Base-by-base conservation (phyloP, 2,888 invertebrate genomes). In the Drosophila tripunctata region DNA sequence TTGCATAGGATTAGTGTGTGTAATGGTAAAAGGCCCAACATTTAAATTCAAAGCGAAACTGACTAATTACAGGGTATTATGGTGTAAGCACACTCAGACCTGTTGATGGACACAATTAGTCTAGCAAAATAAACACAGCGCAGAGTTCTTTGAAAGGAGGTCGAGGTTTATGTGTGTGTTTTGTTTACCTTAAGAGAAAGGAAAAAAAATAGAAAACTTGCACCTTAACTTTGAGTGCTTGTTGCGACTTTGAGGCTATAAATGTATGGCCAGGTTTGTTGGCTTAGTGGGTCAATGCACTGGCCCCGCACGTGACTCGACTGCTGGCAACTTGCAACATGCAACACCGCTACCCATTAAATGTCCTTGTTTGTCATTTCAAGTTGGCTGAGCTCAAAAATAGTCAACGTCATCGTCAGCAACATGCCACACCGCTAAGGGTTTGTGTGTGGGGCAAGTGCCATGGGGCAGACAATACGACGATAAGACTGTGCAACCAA, bases 281-380 rank as follows among this genome's bases (percentile, higher is more conserved):
- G 48, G 33, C 44, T 58, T 64, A 56, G 50, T 75, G 68, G 86
- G 83, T 85, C 78, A 87, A 69, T 80, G 76, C 48, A 71, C 79
- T 63, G 67, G 41, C 70, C 66, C 67, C 61, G 65, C 78, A 87
- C 85, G 80, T 83, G 87, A 86, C 80, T 70, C 68, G 61, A 44
- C 62, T 69, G 50, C 57, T 60, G 62, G 38, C 63, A 57, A 55
- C 45, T 43, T 55, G 66, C 66, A 75, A 47, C 80, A 79, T 76
- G n/a, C n/a, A n/a, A n/a, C n/a, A n/a, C n/a, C n/a, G n/a, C 61
- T 64, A 65, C 57, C n/a, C 21, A 62, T 41, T 38, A 44, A 52
- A 43, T 75, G 81, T 81, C 87, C 84, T 87, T 87, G 84, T 69
- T 55, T 67, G 81, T 80, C 78, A 71, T 77, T 84, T 87, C 81